Conservation (phyloP, 2,797 vertebrate genomes). For the Coendou prehensilis region DNA sequence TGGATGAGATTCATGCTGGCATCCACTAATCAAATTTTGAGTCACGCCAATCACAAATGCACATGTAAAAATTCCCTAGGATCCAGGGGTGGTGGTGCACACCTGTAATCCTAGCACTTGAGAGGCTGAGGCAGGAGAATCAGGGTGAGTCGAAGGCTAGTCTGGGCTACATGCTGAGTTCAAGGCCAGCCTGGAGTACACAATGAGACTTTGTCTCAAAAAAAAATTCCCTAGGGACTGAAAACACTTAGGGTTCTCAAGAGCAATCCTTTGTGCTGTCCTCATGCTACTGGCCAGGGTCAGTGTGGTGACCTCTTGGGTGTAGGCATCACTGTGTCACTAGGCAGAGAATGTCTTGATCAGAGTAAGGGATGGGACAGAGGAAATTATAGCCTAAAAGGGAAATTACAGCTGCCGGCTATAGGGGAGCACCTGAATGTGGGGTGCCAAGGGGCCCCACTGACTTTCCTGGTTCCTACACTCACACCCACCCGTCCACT, state of each 20-base stretch:
- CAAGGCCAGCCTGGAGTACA: not conserved
- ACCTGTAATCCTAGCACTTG: not conserved
- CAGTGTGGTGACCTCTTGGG: not conserved
- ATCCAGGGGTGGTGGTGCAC: not conserved
- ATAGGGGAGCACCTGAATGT: accelerated
- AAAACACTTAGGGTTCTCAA: too few species aligned
- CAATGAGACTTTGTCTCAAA: not conserved
- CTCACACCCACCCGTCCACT: accelerated
- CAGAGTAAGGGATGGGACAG: not conserved
- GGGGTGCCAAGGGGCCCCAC: accelerated
- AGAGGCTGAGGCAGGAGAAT: not conserved
- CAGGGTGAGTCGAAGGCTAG: not conserved
- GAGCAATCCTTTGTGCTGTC: accelerated
- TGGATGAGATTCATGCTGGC: not conserved
- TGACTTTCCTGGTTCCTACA: not conserved
- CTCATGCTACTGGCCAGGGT: not conserved
- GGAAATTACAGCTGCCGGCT: not conserved
- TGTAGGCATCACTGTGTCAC: too few species aligned
- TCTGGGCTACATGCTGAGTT: not conserved
- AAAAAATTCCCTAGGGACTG: not conserved
- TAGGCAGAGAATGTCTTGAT: not conserved
- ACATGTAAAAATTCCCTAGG: too few species aligned
- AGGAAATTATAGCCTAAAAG: not conserved
- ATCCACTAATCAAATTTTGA: accelerated
- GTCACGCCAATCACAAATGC: too few species aligned